Percentiles rank a stretch among this genome's conserved stretches.
These are phyloP conservation scores for Ceratina calcarata DNA, from an alignment of 1,140 invertebrate species.

Conservation along the genomic window DNA sequence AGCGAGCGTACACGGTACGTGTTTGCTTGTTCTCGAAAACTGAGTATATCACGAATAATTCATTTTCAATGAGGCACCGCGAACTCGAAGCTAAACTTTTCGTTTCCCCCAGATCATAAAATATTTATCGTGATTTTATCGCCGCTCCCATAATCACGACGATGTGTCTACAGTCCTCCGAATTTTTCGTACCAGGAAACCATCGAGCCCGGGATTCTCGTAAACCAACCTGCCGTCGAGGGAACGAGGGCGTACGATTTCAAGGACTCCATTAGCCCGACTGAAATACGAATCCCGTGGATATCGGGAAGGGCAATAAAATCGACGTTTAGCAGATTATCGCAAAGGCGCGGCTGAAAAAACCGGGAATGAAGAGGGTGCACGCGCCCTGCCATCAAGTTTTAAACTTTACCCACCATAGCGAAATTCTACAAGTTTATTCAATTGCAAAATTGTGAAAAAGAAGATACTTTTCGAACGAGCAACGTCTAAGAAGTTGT, in stretches of 20 bases:
- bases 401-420: neutral
- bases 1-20: no score
- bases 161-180: neutral
- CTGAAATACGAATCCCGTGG: neutral
- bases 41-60: no score
- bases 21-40: no score
- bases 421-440: slow-evolving; percentile 4
- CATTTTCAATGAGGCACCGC: no score
- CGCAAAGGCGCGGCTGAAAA: neutral
- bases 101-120: neutral
- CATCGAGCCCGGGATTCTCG: neutral
- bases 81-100: no score
- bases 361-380: neutral
- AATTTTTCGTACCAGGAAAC: neutral
- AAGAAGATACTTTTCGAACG: no score
- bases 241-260: slow-evolving; percentile 18
- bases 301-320: slow-evolving; percentile 18
- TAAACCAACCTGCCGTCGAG: no score
- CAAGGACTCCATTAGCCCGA: slow-evolving; percentile 30
- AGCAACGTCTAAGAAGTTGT: no score
- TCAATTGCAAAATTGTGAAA: no score
- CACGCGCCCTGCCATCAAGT: neutral
- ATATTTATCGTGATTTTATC: neutral
- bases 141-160: neutral
- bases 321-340: slow-evolving; percentile 22